Evolutionary conservation across 1,140 invertebrate species (phyloP), one percentile per base, ranked within the genome.

Genomic region (Gryllus bimaculatus): DNA sequence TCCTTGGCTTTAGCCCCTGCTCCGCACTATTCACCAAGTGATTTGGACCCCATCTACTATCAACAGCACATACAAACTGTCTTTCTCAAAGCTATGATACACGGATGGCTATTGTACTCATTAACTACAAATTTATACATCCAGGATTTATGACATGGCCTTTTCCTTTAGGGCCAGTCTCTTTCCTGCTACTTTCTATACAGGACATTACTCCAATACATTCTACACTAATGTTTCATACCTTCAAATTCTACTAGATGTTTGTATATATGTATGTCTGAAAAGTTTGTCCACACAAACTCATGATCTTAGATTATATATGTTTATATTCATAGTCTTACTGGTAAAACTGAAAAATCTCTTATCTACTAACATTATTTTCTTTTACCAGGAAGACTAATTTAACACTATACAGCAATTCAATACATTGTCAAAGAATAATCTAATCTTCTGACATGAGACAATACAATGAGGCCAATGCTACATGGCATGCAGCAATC

Each of bases 71-170:
- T 18, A 66, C 54, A 66, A 66, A 66, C 7, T 13, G 54, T 66
- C 54, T 66, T 66, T 66, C 54, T 39, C 54, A 66, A 66, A 66
- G 54, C 54, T 66, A 66, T 66, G 54, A 66, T 66, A 66, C 54
- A 66, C 18, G 54, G 54, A 66, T 66, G 54, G 54, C 54, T 66
- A 66, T 66, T 13, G 54, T 66, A 66, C 54, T 66, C 18, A 13
- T 10, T 66, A 66, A 66, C 54, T 66, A 66, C 18, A 39, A 39
- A 18, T 66, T 66, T 66, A 66, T 66, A 66, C 54, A 66, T 13
- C 18, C 54, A 66, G 54, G 54, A 10, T 66, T 66, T 66, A 66
- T 66, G 18, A 13, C 10, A 66, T 66, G 54, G 54, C 54, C 7
- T 66, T 66, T 66, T 66, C 10, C 54, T 39, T 39, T 13, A 7